Evolutionary conservation across 2,888 invertebrate genomes (phyloP).

Genomic region (Rosalia funebris): DNA sequence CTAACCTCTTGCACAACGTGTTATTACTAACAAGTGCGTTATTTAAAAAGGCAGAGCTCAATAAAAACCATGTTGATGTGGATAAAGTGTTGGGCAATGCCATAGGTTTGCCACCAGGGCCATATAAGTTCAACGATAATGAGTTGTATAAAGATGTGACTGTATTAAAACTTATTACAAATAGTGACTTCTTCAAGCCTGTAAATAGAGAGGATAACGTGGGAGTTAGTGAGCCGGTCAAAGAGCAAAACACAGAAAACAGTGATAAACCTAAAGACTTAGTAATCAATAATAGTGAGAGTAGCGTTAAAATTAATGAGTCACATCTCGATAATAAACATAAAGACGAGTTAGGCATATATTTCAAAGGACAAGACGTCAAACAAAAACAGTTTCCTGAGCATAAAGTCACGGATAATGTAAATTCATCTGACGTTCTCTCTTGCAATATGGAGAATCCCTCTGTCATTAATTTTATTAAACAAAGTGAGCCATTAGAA

Average conservation of each 20-base stretch:
- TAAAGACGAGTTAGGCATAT: neutral
- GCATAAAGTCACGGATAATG: neutral
- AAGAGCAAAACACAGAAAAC: neutral
- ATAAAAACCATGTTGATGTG: constrained; percentile 53
- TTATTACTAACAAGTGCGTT: constrained; percentile 56
- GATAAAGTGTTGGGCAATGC: constrained; percentile 55
- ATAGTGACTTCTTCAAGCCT: constrained; percentile 52
- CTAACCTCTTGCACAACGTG: constrained; percentile 57
- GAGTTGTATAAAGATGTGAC: constrained; percentile 57
- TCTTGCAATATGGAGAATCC: neutral
- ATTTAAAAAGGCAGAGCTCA: constrained; percentile 53
- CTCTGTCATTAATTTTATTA: neutral
- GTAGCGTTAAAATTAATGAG: neutral
- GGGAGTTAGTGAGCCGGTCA: neutral
- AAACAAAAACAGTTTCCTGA: neutral
- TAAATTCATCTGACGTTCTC: neutral
- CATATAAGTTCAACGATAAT: constrained; percentile 57
- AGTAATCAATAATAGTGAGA: neutral
- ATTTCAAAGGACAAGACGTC: neutral
- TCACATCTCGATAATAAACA: neutral
- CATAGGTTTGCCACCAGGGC: constrained; percentile 57
- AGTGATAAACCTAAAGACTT: neutral
- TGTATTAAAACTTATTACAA: constrained; percentile 51
- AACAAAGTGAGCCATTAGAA: neutral
- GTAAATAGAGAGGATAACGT: constrained; percentile 9